Conservation (phyloP, 2,888 invertebrate species). For the Cerastis leucographa region DNA sequence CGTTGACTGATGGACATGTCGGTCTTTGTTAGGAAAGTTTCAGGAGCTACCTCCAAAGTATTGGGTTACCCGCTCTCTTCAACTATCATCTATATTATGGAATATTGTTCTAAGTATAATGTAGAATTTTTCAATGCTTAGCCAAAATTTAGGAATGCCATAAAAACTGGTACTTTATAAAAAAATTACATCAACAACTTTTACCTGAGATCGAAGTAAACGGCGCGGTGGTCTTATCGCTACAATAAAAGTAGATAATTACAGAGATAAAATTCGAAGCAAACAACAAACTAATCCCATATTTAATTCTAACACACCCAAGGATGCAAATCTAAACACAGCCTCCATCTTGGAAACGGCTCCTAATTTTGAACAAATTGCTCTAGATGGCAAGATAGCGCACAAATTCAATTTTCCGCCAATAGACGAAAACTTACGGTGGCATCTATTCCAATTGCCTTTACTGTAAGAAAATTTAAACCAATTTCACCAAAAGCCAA, state of each 20-base stretch:
- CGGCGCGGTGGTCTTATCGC: background rate
- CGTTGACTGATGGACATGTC: conserved; percentile 45
- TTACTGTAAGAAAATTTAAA: conserved; percentile 56
- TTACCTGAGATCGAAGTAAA: background rate
- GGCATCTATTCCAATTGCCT: conserved; percentile 57
- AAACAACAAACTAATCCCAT: conserved; percentile 31
- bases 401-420: conserved; percentile 62
- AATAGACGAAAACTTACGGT: conserved; percentile 58
- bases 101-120: background rate
- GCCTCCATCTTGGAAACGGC: conserved; percentile 35
- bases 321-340: conserved; percentile 49
- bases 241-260: background rate
- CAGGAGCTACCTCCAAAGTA: conserved; percentile 9
- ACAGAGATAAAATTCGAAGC: conserved; percentile 4
- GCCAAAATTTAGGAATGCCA: background rate
- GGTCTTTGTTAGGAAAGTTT: conserved; percentile 51
- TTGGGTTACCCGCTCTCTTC: conserved; percentile 8
- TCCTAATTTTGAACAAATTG: conserved; percentile 40
- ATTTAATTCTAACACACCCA: conserved; percentile 37
- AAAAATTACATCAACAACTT: background rate
- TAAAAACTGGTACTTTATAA: background rate
- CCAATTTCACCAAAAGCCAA: conserved; percentile 41
- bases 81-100: background rate
- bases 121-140: background rate
- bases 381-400: conserved; percentile 55